A percentile compares a stretch with the other conserved stretches of the same genome.
These are phyloP conservation scores for Apogon hyalosoma DNA, from an alignment of 2,797 vertebrate species.

Conservation along the genomic window DNA sequence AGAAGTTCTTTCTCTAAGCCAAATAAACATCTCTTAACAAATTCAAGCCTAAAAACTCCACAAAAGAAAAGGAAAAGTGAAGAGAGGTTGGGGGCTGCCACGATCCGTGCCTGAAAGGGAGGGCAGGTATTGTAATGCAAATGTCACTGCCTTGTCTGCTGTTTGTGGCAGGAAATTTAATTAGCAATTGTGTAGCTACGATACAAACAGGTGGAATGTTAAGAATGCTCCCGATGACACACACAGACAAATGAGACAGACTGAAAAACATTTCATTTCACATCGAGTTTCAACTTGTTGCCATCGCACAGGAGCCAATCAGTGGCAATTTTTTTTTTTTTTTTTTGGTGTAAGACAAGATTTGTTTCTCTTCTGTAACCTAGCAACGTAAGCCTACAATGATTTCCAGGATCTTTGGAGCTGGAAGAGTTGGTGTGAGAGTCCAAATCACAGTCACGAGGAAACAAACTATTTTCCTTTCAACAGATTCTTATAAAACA, in stretches of 20 bases:
- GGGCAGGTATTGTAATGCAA: conserved; percentile 87
- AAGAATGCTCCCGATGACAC: conserved; percentile 83
- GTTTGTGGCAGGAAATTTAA: conserved; percentile 89
- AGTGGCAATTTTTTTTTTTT: conserved; percentile 46
- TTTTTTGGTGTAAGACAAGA: conserved; percentile 50
- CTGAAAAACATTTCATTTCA: conserved; percentile 81
- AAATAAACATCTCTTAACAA: conserved; percentile 62
- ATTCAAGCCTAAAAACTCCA: conserved; percentile 48
- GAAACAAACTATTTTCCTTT: conserved; percentile 51
- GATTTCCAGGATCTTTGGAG: conserved; percentile 63
- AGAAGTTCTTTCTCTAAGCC: conserved; percentile 29
- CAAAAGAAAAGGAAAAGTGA: conserved; percentile 55
- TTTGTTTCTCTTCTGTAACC: conserved; percentile 69
- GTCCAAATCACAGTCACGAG: conserved; percentile 12
- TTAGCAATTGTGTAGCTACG: conserved; percentile 86
- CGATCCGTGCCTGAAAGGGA: conserved; percentile 73
- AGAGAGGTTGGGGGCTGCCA: conserved; percentile 54
- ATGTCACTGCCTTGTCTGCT: conserved; percentile 82
- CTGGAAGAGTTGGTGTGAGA: conserved; percentile 44
- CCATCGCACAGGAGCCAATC: conserved; percentile 58
- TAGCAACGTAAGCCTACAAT: conserved; percentile 60
- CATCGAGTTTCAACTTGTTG: conserved; percentile 83
- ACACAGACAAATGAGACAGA: conserved; percentile 44
- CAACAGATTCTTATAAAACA: conserved; percentile 36
- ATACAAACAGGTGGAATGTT: conserved; percentile 89